Evolutionary conservation across 53 echinoderm and acorn worm species (phyloP).

Genomic region (Arbacia lixula): DNA sequence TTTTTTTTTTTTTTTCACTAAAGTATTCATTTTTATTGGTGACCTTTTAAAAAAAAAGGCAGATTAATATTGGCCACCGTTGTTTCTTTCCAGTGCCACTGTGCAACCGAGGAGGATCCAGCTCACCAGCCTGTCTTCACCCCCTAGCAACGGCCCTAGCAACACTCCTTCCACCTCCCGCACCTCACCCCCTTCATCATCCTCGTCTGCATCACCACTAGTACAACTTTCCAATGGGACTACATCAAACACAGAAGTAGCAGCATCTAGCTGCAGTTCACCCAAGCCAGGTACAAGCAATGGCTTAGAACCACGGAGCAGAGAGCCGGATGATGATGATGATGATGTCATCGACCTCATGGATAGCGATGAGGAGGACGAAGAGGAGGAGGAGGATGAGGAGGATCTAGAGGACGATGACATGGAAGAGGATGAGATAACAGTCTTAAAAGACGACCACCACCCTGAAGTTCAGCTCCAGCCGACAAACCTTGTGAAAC

Average conservation of each 20-base stretch:
- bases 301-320: too few relatives aligned
- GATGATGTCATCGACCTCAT: background rate
- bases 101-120: constrained; percentile 75
- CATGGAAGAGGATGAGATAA: constrained; percentile 7
- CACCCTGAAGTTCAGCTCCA: too few relatives aligned
- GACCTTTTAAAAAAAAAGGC: too few relatives aligned
- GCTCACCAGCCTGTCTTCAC: constrained; percentile 57
- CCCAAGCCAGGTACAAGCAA: too few relatives aligned
- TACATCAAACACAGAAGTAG: background rate
- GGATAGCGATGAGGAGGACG: background rate
- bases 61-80: too few relatives aligned
- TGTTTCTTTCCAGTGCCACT: too few relatives aligned
- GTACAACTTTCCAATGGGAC: background rate
- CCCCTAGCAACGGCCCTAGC: constrained; percentile 26
- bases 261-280: too few relatives aligned
- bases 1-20: too few relatives aligned
- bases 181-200: background rate
- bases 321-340: background rate
- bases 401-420: background rate
- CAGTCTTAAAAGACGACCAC: background rate
- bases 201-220: background rate
- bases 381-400: constrained; percentile 10
- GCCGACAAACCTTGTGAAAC: background rate
- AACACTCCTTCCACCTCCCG: background rate
- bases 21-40: too few relatives aligned